A percentile compares a stretch with the other conserved stretches of the same genome.
These are phyloP conservation scores for Drosophila falleni DNA, from an alignment of 2,888 invertebrate genomes.

Conservation along the genomic window DNA sequence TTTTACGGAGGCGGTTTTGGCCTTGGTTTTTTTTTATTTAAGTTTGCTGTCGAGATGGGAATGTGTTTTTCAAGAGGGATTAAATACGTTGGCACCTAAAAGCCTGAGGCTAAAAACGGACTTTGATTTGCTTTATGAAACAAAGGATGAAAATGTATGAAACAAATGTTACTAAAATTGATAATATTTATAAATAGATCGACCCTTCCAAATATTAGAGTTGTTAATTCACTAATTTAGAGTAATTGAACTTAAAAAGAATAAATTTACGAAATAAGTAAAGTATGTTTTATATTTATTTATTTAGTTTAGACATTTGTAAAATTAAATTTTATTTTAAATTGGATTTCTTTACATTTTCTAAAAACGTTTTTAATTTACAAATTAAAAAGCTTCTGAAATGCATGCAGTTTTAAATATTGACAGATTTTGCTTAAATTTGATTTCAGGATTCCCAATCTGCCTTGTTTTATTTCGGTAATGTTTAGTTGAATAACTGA, in stretches of 20 bases:
- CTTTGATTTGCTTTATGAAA: not conserved
- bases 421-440: too few relatives aligned
- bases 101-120: too few relatives aligned
- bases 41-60: slow-evolving; percentile 13
- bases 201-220: not conserved
- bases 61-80: slow-evolving; percentile 25
- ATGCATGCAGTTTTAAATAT: too few relatives aligned
- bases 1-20: slow-evolving; percentile 54
- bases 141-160: too few relatives aligned
- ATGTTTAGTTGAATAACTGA: not conserved
- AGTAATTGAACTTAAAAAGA: not conserved
- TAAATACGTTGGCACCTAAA: not conserved
- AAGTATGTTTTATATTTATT: not conserved
- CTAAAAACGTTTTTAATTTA: too few relatives aligned
- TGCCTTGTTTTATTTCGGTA: not conserved
- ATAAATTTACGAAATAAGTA: not conserved
- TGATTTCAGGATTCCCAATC: not conserved
- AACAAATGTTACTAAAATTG: not conserved
- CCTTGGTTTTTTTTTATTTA: slow-evolving; percentile 65
- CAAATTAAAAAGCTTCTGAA: too few relatives aligned
- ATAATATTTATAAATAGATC: not conserved
- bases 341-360: too few relatives aligned
- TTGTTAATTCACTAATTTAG: too few relatives aligned
- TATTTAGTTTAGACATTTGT: too few relatives aligned
- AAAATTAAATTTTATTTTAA: too few relatives aligned